Evolutionary conservation across 2,797 vertebrate genomes (phyloP).

Genomic region (Rhinoraja longicauda): DNA sequence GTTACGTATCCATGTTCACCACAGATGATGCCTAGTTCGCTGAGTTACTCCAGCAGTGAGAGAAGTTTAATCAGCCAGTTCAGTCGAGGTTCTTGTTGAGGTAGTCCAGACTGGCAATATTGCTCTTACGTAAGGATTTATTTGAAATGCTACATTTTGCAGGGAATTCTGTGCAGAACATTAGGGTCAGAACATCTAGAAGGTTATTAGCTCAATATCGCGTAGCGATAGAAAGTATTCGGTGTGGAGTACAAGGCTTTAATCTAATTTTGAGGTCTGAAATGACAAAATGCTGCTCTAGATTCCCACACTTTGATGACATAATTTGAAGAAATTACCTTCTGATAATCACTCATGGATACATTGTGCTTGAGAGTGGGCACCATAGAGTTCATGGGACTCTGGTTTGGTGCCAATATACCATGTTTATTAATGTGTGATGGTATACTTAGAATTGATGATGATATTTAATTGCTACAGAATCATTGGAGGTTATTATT

Average conservation of each 20-base stretch:
- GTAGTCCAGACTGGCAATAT: background rate
- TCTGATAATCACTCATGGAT: background rate
- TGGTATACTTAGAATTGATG: background rate
- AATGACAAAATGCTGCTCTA: background rate
- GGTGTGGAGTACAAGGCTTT: background rate
- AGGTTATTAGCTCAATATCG: constrained; percentile 19
- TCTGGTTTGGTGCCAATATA: background rate
- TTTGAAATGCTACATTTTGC: constrained; percentile 13
- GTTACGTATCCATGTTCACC: too few relatives aligned
- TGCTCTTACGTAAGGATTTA: background rate
- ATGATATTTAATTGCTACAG: background rate
- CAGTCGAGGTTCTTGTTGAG: too few relatives aligned
- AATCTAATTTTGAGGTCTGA: background rate
- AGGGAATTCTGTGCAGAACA: background rate
- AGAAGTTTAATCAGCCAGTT: too few relatives aligned
- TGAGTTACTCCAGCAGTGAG: too few relatives aligned
- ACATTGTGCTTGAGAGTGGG: background rate
- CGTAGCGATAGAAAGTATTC: background rate
- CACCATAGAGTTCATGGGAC: background rate
- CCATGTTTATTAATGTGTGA: background rate
- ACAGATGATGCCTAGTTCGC: too few relatives aligned
- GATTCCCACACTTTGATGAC: background rate
- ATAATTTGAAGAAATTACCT: background rate
- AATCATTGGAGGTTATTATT: constrained; percentile 1
- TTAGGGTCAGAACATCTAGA: background rate